Percentiles rank a stretch among this genome's conserved stretches.
phyloP scores from a whole-genome alignment of 1,140 invertebrate genomes.

The Sitodiplosis mosellana region DNA sequence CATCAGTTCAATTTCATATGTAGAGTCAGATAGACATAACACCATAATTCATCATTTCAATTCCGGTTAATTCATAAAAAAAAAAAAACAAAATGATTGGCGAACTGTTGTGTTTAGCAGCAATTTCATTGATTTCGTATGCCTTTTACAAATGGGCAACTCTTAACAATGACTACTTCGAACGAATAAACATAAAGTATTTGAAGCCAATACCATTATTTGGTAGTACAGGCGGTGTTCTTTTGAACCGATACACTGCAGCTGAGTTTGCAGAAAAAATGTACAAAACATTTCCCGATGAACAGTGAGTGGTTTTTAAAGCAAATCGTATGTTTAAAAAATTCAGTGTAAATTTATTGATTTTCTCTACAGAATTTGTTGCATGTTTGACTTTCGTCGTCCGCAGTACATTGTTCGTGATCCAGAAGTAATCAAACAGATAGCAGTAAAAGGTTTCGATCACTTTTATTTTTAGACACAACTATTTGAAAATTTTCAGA shows the following conservation, averaged over 20 bases:
- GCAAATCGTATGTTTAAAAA: neutral
- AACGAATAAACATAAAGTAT: neutral
- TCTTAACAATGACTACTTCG: neutral
- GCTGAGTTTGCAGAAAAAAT: neutral
- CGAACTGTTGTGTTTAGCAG: no score
- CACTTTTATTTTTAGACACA: conserved; percentile 21
- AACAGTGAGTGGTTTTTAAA: neutral
- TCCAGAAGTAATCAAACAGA: conserved; percentile 27
- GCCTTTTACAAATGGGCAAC: neutral
- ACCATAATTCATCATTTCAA: no score
- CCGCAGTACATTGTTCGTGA: conserved; percentile 10
- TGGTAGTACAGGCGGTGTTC: neutral
- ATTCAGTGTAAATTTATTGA: neutral
- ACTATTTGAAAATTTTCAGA: no score
- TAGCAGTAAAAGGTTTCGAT: conserved; percentile 18
- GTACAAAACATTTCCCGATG: neutral
- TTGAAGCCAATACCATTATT: neutral
- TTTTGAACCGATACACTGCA: neutral
- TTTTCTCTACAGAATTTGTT: neutral
- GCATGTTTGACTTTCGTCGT: conserved; percentile 2
- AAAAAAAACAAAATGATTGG: no score
- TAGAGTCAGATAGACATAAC: no score
- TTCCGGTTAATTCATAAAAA: no score
- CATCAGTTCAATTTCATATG: no score
- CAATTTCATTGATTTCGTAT: neutral